Conservation (phyloP, 2,113 vertebrate genomes). For the Oryzias javanicus region DNA sequence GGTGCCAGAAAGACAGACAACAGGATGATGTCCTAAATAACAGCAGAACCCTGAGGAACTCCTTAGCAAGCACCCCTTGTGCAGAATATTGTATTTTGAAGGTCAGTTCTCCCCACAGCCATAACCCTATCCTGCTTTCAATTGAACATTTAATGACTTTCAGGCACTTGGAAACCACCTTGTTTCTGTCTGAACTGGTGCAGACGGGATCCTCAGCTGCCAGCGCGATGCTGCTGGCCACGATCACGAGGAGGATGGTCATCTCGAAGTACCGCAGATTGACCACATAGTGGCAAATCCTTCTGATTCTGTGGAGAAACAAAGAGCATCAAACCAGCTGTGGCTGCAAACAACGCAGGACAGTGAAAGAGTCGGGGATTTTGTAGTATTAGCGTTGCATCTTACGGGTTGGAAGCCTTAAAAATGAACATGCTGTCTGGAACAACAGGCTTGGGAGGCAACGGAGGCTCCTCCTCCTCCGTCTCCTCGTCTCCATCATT, state of each 20-base stretch:
- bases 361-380: background rate
- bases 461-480: slow-evolving; percentile 71
- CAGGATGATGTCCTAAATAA: no score
- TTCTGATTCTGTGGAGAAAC: slow-evolving; percentile 80
- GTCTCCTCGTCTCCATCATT: slow-evolving; percentile 49
- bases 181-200: slow-evolving; percentile 94
- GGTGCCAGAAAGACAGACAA: no score
- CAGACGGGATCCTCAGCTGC: slow-evolving; percentile 94
- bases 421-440: slow-evolving; percentile 99
- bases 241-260: slow-evolving; percentile 97
- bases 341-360: background rate
- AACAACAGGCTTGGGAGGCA: slow-evolving; percentile 81
- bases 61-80: no score
- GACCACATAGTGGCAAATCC: slow-evolving; percentile 94
- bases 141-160: no score
- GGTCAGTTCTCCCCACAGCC: no score
- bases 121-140: no score
- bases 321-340: slow-evolving; percentile 3
- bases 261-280: slow-evolving; percentile 98
- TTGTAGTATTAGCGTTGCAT: background rate
- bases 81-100: no score
- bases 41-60: no score
- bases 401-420: slow-evolving; percentile 97
- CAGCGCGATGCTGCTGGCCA: slow-evolving; percentile 96
- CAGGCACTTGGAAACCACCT: slow-evolving; percentile 72